phyloP scores from a whole-genome alignment of 2,888 invertebrate genomes.

The Cerastoderma edule region DNA sequence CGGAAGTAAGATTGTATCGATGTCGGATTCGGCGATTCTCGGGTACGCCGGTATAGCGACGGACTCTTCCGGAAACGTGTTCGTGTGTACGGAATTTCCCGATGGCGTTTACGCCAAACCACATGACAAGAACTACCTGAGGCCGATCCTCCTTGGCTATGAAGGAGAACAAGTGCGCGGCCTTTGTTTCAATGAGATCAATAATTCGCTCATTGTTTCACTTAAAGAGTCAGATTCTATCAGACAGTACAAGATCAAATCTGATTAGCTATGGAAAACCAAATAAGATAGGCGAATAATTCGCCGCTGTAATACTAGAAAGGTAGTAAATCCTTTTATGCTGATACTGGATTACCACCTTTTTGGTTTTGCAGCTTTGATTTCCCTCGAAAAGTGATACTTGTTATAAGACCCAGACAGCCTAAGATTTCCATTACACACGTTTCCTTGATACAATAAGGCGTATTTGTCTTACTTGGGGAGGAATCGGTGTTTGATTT shows the following conservation, averaged over 20 bases:
- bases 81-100: slow-evolving; percentile 30
- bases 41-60: slow-evolving; percentile 18
- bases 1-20: slow-evolving; percentile 21
- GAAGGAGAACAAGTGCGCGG: not conserved
- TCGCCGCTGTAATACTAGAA: no score
- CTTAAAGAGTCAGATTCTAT: slow-evolving; percentile 15
- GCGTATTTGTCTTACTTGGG: no score
- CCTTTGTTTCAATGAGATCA: slow-evolving; percentile 7
- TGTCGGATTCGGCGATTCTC: slow-evolving; percentile 29
- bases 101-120: slow-evolving; percentile 32
- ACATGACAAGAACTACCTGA: not conserved
- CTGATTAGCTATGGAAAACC: slow-evolving; percentile 17
- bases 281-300: no score
- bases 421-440: no score
- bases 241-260: slow-evolving; percentile 17
- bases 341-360: no score
- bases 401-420: no score
- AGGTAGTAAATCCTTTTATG: no score
- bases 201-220: slow-evolving; percentile 11
- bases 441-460: no score
- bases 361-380: no score
- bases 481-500: no score
- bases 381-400: no score
- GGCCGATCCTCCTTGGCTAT: slow-evolving; percentile 5
- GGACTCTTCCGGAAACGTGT: slow-evolving; percentile 30